phyloP scores from a whole-genome alignment of 2,113 vertebrate genomes.

The Aspiorhynchus laticeps region DNA sequence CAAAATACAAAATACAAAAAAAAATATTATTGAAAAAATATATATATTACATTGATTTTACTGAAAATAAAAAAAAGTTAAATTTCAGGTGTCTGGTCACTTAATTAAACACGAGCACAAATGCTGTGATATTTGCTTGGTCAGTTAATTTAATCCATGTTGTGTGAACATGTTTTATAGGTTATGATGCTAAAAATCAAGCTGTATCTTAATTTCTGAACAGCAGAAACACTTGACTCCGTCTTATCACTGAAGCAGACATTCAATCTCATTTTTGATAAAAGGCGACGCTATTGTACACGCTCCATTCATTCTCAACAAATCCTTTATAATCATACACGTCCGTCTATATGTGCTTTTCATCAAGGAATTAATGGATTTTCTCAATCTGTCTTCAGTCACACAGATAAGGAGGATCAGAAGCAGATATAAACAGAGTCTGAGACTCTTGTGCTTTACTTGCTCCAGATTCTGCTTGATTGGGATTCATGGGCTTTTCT shows the following conservation, averaged over 20 bases:
- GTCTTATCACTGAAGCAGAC: slow-evolving; percentile 70
- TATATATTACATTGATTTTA: too few species aligned
- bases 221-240: slow-evolving; percentile 24
- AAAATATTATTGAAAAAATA: too few species aligned
- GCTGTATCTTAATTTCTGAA: not conserved
- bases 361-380: slow-evolving; percentile 97
- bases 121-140: not conserved
- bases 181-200: not conserved
- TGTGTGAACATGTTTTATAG: too few species aligned
- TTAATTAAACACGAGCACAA: not conserved
- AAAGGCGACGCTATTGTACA: slow-evolving; percentile 79
- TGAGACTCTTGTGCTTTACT: slow-evolving; percentile 82
- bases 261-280: slow-evolving; percentile 69
- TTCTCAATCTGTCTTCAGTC: slow-evolving; percentile 83
- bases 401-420: slow-evolving; percentile 84
- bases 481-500: slow-evolving; percentile 79
- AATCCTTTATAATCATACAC: slow-evolving; percentile 88
- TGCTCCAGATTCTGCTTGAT: slow-evolving; percentile 85
- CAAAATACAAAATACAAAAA: too few species aligned
- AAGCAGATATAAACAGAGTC: slow-evolving; percentile 84
- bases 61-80: too few species aligned
- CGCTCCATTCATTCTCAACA: slow-evolving; percentile 83
- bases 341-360: slow-evolving; percentile 84
- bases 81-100: too few species aligned
- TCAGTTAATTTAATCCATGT: too few species aligned